Base-by-base conservation (phyloP, 2,113 vertebrate species). In the Oxyura jamaicensis region DNA sequence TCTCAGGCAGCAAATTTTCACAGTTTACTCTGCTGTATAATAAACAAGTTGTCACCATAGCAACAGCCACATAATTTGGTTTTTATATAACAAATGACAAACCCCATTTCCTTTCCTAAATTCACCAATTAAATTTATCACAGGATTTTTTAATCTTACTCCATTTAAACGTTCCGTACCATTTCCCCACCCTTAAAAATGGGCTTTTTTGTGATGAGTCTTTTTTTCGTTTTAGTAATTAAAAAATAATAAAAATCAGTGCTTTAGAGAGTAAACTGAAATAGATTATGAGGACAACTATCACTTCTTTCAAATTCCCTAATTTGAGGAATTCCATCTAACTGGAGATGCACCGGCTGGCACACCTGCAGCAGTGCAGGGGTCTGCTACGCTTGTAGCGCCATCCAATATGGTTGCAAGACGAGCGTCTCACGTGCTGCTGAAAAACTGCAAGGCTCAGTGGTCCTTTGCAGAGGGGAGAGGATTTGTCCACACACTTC, bases 41-140 rank as follows among this genome's bases (percentile, higher is more conserved):
- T 79, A 79, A 87, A 92, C 86, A 95, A 80, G 83, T 36, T 2
- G 62, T 95, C 41, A 36, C 91, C 78, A 83, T 87, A n/a, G 90
- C 80, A 78, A 89, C 81, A 60, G 81, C n/a, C 55, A 50, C 75
- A 60, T 22, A 41, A 60, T 56, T 85, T 76, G 7, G 2, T 46
- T 26, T 84, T 62, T 76, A 25, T 44, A 11, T 7, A 60, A 85
- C 77, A 11, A 48, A 35, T 16, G 46, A 86, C 91, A 91, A 79
- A 77, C 46, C 55, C 41, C 2, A 2, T 58, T 53, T 84, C 86
- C 72, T 86, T 68, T 41, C 76, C 83, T 41, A n/a, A 75, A 90
- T 29, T 66, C 74, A 62, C 76, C 69, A 10, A 3, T 60, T 33
- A 26, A 42, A 71, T 62, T 52, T 39, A 62, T 23, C 60, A 39